Conservation (phyloP, 2,888 invertebrate genomes). For the Drosophila limbata region DNA sequence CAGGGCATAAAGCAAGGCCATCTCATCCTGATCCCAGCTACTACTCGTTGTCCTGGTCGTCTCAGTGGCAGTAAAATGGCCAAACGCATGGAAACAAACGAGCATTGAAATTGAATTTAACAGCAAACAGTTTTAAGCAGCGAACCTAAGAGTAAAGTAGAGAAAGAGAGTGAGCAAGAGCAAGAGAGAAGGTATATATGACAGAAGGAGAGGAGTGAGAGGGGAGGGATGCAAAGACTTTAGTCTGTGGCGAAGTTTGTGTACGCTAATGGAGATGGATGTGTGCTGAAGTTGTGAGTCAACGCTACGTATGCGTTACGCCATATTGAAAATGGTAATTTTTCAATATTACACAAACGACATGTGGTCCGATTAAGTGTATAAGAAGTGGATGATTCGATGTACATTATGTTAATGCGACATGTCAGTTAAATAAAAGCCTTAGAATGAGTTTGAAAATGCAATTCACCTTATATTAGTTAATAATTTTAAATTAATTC, state of each 20-base stretch:
- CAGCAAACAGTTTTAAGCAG: constrained; percentile 79
- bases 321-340: constrained; percentile 66
- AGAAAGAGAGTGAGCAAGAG: background rate
- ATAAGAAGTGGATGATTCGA: constrained; percentile 19
- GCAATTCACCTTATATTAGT: too few species aligned
- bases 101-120: constrained; percentile 81
- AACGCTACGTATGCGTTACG: constrained; percentile 62
- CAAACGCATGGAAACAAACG: constrained; percentile 76
- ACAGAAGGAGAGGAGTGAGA: background rate
- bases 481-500: too few species aligned
- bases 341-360: constrained; percentile 67
- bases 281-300: constrained; percentile 32
- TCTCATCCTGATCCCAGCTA: constrained; percentile 41
- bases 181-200: constrained; percentile 7
- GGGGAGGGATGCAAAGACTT: constrained; percentile 27
- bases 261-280: constrained; percentile 79
- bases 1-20: constrained; percentile 69
- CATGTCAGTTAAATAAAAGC: background rate
- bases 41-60: constrained; percentile 19
- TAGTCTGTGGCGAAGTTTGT: constrained; percentile 62
- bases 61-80: constrained; percentile 49
- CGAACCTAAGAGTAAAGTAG: constrained; percentile 25
- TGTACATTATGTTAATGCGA: constrained; percentile 3
- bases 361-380: constrained; percentile 46
- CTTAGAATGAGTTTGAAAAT: too few species aligned